Conservation (phyloP, 1,140 invertebrate genomes). For the Babylonia areolata region DNA sequence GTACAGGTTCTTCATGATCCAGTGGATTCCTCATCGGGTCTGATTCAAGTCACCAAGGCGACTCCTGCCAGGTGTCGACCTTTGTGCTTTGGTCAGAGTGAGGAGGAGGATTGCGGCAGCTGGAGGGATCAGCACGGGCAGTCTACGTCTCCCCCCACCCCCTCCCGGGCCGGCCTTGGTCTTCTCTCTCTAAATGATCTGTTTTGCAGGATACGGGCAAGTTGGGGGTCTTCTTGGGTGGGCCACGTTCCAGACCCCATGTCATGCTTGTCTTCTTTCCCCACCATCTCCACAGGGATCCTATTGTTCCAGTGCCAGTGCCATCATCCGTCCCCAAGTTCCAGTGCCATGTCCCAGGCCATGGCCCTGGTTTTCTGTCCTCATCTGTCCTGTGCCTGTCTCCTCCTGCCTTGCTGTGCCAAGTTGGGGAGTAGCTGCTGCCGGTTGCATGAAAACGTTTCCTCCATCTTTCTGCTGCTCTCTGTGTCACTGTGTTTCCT, state of each 20-base stretch:
- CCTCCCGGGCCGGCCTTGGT: background rate
- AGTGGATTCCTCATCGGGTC: background rate
- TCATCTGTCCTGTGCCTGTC: background rate
- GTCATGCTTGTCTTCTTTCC: background rate
- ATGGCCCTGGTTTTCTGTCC: background rate
- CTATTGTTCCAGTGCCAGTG: background rate
- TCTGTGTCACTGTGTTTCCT: background rate
- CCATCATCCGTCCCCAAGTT: background rate
- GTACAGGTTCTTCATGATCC: too few species aligned
- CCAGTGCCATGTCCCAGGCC: conserved; percentile 1
- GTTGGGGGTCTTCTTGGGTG: background rate
- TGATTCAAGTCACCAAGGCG: conserved; percentile 9
- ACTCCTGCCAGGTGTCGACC: conserved; percentile 7
- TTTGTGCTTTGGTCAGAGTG: conserved; percentile 2
- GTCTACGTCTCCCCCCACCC: background rate
- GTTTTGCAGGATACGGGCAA: conserved; percentile 11
- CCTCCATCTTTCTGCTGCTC: background rate
- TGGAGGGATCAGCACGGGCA: background rate
- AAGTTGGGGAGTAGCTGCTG: background rate
- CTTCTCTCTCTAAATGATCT: conserved; percentile 12
- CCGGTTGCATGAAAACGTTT: background rate
- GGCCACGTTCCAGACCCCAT: background rate
- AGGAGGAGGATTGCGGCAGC: background rate
- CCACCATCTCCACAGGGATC: background rate
- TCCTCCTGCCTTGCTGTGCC: background rate